Conservation (phyloP, 2,113 vertebrate genomes). For the Nyctibius bracteatus region DNA sequence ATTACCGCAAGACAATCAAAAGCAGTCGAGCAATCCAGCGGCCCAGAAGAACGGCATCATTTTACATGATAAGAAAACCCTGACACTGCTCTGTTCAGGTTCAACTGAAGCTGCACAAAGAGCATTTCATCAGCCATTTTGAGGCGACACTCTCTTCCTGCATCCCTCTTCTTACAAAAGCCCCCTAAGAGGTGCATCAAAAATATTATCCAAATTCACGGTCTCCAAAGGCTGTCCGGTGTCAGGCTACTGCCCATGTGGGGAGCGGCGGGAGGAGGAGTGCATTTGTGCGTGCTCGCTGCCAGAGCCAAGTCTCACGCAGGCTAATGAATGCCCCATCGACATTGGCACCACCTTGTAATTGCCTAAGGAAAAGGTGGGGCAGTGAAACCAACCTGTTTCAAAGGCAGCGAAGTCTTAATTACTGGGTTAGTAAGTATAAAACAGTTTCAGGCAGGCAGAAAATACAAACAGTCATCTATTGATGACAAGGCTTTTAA, state of each 20-base stretch:
- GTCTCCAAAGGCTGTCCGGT: background rate
- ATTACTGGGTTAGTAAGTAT: slow-evolving; percentile 26
- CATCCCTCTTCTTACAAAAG: background rate
- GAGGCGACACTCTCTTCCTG: background rate
- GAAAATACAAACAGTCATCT: slow-evolving; percentile 50
- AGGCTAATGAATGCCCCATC: background rate
- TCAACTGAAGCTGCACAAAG: background rate
- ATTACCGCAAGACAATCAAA: slow-evolving; percentile 45
- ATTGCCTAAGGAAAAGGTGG: slow-evolving; percentile 32
- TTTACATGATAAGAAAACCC: slow-evolving; percentile 32
- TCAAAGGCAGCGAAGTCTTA: slow-evolving; percentile 37
- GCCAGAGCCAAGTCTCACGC: background rate
- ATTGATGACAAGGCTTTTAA: slow-evolving; percentile 43
- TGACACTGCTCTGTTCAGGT: background rate
- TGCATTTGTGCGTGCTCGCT: rapidly evolving
- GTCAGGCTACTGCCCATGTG: rapidly evolving
- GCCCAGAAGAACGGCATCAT: background rate
- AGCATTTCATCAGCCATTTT: slow-evolving; percentile 4
- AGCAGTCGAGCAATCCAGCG: background rate
- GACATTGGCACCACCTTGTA: background rate
- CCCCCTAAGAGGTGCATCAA: background rate
- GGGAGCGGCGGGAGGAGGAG: background rate
- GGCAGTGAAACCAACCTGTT: slow-evolving; percentile 38
- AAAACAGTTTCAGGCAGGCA: slow-evolving; percentile 48
- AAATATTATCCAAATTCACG: background rate